Evolutionary conservation across 2,797 vertebrate species (phyloP), one percentile per base, ranked within the genome.

Genomic region (Acomys russatus): DNA sequence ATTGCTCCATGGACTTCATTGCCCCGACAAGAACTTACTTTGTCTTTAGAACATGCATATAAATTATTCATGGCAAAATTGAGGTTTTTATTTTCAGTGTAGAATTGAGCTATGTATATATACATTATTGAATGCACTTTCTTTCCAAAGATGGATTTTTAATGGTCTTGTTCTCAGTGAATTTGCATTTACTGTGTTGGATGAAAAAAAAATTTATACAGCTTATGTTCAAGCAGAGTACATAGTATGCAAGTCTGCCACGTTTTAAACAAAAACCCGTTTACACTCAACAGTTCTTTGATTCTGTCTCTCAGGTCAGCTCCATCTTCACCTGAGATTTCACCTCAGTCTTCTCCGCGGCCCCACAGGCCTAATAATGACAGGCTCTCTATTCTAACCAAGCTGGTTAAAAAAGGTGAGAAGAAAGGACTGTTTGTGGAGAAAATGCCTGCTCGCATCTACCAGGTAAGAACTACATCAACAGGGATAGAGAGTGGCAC

Each of bases 371-470:
- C 99, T 96, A 99, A 99, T 98, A 99, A 99, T 30, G 99, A 99
- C 98, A 99, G 99, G 2, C 99, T 99, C 78, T 99, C 99, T 96
- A 99, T 99, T 98, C 98, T 99, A 96, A 99, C 99, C 51, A 99
- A 99, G 59, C 98, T 99, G 94, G 99, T 99, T 88, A 99, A 99
- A 92, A 99, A 99, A 94, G 99, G 99, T 70, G 99, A 99, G 96
- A 99, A 99, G 97, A 99, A 99, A 96, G 99, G 99, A 5, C 99
- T 99, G 14, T 99, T 99, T 98, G 99, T 99, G 38, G 99, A 99
- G 98, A 99, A 99, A 98, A 99, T 99, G 99, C 99, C 99, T 0
- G 99, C 99, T 93, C 98, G 99, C 92, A 99, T 99, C 97, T 99
- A 99, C 97, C 99, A 99, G 99, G 99, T 99, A 97, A 78, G 86